Percentiles rank a stretch among this genome's conserved stretches.
Conservation (phyloP, 2,113 vertebrate species). For the Neodontobutis hainanensis region DNA sequence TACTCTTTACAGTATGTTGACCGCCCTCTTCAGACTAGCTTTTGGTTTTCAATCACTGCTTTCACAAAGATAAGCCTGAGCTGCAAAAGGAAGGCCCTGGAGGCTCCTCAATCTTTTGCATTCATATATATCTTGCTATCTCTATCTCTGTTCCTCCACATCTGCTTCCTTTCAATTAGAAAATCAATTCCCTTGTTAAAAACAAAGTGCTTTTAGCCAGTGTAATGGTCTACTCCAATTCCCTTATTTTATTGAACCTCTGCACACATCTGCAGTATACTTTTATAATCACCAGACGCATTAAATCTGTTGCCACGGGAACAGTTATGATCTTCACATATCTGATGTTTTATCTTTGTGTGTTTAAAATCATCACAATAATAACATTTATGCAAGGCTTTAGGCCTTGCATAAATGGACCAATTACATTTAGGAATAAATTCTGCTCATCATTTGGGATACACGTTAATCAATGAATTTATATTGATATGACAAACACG, state of each 20-base stretch:
- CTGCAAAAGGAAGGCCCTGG: constrained; percentile 40
- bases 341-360: constrained; percentile 52
- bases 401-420: too few species aligned
- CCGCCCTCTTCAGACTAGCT: constrained; percentile 24
- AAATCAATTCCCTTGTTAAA: constrained; percentile 62
- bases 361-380: constrained; percentile 55
- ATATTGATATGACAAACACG: too few species aligned
- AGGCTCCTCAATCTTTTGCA: constrained; percentile 45
- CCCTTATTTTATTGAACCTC: constrained; percentile 48
- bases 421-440: too few species aligned
- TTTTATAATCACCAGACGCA: constrained; percentile 36
- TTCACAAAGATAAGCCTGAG: constrained; percentile 51
- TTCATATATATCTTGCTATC: constrained; percentile 47
- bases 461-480: too few species aligned
- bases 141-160: constrained; percentile 53
- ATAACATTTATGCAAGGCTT: neutral
- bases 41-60: constrained; percentile 44
- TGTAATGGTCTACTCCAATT: constrained; percentile 37
- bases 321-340: constrained; percentile 54
- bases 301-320: constrained; percentile 67
- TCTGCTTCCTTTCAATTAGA: constrained; percentile 61
- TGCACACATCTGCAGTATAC: constrained; percentile 50
- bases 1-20: constrained; percentile 22
- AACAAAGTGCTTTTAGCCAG: constrained; percentile 37
- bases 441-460: too few species aligned